Percentiles rank a stretch among this genome's conserved stretches.
phyloP scores from a whole-genome alignment of 2,888 invertebrate species.

The Himalopsyche japonica region DNA sequence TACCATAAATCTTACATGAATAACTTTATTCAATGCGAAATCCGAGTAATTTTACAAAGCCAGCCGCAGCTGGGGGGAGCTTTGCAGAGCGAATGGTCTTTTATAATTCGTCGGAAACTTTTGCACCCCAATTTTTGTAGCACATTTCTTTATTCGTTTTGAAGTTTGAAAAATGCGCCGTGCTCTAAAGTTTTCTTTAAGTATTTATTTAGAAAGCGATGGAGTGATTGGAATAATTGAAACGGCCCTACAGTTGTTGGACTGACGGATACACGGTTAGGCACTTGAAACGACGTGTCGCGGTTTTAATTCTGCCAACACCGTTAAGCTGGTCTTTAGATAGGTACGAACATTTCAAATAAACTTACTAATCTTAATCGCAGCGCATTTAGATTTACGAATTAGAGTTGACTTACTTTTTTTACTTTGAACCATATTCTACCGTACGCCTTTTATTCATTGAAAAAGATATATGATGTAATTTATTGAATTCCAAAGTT shows the following conservation, averaged over 20 bases:
- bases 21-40: background rate
- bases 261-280: conserved; percentile 34
- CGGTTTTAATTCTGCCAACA: background rate
- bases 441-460: too few species aligned
- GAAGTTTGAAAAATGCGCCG: conserved; percentile 8
- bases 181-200: conserved; percentile 9
- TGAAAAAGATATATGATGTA: too few species aligned
- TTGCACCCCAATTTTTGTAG: conserved; percentile 5
- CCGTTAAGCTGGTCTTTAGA: background rate
- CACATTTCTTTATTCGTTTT: background rate
- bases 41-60: background rate
- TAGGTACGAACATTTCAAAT: background rate
- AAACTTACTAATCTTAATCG: too few species aligned
- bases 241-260: background rate
- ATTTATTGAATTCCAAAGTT: too few species aligned
- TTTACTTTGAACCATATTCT: too few species aligned
- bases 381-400: too few species aligned
- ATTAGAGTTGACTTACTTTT: too few species aligned
- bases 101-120: background rate
- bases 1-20: background rate
- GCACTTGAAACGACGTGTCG: conserved; percentile 21
- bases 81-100: background rate
- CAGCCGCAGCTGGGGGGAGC: background rate
- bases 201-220: conserved; percentile 4
- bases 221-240: conserved; percentile 21